These are phyloP conservation scores for Acropora yongei DNA, from an alignment of 64 coral and sea anemone genomes.

Conservation along the genomic window DNA sequence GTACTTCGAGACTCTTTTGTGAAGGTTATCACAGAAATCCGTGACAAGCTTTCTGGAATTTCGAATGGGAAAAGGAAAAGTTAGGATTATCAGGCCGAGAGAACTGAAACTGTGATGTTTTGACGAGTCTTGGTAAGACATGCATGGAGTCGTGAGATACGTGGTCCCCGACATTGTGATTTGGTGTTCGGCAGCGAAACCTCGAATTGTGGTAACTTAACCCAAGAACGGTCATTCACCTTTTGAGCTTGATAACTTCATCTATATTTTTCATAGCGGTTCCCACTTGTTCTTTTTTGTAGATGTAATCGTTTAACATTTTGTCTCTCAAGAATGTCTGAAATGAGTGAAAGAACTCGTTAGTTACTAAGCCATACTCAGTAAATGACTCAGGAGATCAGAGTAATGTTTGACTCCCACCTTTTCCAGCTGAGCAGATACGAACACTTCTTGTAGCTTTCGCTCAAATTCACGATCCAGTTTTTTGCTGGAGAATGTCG, in stretches of 20 bases:
- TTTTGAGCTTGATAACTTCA: conserved; percentile 93
- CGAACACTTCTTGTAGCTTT: conserved; percentile 90
- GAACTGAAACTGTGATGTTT: not conserved
- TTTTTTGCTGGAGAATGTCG: conserved; percentile 79
- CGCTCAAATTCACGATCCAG: conserved; percentile 92
- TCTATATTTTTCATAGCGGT: conserved; percentile 90
- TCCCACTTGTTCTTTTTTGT: conserved; percentile 86
- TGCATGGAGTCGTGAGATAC: too few species aligned
- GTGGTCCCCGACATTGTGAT: too few species aligned
- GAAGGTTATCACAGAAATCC: conserved; percentile 84
- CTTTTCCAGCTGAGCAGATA: conserved; percentile 94
- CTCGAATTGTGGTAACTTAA: too few species aligned
- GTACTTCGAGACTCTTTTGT: conserved; percentile 87
- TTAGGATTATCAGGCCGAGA: not conserved
- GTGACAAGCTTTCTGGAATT: conserved; percentile 77
- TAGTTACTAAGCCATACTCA: too few species aligned
- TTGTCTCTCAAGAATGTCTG: conserved; percentile 90
- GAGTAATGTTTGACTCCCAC: conserved; percentile 18
- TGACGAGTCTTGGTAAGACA: too few species aligned
- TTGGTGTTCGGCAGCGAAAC: too few species aligned
- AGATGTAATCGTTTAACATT: conserved; percentile 95
- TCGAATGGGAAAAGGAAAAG: not conserved
- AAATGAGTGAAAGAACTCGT: not conserved
- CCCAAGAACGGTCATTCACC: conserved; percentile 2
- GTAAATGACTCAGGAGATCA: not conserved